These are phyloP conservation scores for Peromyscus maniculatus DNA, from an alignment of 2,113 vertebrate genomes.

Conservation along the genomic window DNA sequence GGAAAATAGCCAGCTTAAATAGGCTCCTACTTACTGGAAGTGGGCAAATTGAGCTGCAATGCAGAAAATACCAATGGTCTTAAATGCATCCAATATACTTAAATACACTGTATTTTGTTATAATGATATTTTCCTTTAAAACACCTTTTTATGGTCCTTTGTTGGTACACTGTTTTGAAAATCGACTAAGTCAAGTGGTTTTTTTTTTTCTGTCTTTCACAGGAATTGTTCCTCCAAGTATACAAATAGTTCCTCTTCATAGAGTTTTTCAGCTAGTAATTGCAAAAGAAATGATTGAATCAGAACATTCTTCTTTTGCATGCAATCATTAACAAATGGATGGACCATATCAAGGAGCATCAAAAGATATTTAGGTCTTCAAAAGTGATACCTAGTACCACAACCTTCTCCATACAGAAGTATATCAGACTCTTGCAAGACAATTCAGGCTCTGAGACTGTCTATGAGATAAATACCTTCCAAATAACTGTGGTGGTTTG, in stretches of 20 bases:
- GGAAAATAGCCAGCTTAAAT: not conserved
- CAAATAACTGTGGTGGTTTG: not conserved
- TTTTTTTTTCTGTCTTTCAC: not conserved
- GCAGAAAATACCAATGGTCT: not conserved
- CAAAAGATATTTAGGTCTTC: not conserved
- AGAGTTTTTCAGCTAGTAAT: not conserved
- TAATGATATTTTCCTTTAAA: not conserved
- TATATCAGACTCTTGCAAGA: not conserved
- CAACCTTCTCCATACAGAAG: not conserved
- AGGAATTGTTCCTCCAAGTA: not conserved
- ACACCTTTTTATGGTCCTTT: not conserved
- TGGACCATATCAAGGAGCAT: not conserved
- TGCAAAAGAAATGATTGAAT: slow-evolving; percentile 31
- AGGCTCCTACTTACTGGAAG: not conserved
- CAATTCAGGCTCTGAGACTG: not conserved
- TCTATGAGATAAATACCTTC: not conserved
- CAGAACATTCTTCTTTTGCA: not conserved
- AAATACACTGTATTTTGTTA: not conserved
- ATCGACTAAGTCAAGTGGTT: not conserved
- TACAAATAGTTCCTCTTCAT: slow-evolving; percentile 1
- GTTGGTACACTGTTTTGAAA: not conserved
- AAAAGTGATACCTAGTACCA: not conserved
- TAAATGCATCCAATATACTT: slow-evolving; percentile 6
- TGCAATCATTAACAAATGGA: not conserved
- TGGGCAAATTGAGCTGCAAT: not conserved